phyloP scores from a whole-genome alignment of 2,888 invertebrate genomes.

The Druceiella hillmani region DNA sequence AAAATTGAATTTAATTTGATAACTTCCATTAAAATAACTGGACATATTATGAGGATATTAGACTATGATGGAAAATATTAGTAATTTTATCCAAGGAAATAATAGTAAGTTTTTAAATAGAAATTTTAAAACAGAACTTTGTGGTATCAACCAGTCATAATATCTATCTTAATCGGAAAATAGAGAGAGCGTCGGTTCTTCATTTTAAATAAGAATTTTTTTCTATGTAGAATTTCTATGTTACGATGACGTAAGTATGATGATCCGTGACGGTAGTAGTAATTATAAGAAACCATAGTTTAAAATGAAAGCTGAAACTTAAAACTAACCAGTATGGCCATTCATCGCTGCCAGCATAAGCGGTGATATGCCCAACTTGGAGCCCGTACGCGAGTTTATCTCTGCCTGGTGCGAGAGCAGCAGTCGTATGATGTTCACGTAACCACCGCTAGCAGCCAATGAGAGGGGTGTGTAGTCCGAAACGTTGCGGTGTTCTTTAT shows the following conservation, averaged over 20 bases:
- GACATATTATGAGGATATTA: no score
- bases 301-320: slow-evolving; percentile 42
- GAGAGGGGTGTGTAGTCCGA: slow-evolving; percentile 99
- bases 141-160: no score
- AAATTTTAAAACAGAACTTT: no score
- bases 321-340: no score
- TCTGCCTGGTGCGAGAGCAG: slow-evolving; percentile 93
- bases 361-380: slow-evolving; percentile 96
- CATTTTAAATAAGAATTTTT: neutral
- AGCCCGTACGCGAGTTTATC: slow-evolving; percentile 96
- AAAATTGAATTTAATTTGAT: no score
- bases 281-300: neutral
- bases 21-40: no score
- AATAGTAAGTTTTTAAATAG: no score
- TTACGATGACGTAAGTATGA: neutral
- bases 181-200: neutral
- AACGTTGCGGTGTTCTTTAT: slow-evolving; percentile 97
- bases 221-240: neutral
- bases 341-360: slow-evolving; percentile 99
- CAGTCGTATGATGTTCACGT: slow-evolving; percentile 96
- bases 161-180: no score
- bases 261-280: neutral
- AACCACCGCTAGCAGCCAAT: slow-evolving; percentile 96
- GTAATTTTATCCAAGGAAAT: no score
- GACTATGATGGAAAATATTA: no score